phyloP scores from a whole-genome alignment of 2,888 invertebrate genomes.

The Chymomyza fuscimana region DNA sequence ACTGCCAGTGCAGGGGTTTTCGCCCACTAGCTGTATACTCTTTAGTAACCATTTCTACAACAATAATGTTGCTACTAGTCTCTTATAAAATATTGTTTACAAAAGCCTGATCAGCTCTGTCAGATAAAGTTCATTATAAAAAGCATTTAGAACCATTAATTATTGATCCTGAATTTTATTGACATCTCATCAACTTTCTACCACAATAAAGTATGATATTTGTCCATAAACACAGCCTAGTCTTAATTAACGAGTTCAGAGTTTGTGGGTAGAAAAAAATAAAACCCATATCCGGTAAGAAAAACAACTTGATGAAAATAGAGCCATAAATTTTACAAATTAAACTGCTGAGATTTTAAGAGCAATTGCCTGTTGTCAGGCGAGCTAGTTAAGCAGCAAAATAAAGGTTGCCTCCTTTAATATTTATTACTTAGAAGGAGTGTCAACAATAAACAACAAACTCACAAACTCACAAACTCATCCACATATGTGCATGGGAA shows the following conservation, averaged over 20 bases:
- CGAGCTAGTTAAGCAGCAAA: conserved; percentile 1
- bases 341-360: background rate
- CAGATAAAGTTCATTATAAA: too few species aligned
- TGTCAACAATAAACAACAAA: conserved; percentile 31
- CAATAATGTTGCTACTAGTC: too few species aligned
- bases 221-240: background rate
- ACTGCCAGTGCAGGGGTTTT: too few species aligned
- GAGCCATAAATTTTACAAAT: background rate
- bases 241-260: background rate
- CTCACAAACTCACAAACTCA: conserved; percentile 1
- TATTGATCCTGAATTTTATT: background rate
- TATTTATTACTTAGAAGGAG: conserved; percentile 64
- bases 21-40: too few species aligned
- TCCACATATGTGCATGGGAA: background rate
- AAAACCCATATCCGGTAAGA: background rate
- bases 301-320: background rate
- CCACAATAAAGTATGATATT: background rate
- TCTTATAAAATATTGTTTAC: too few species aligned
- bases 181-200: background rate
- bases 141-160: too few species aligned
- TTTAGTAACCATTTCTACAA: too few species aligned
- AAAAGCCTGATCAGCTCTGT: too few species aligned
- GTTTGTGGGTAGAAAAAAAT: background rate
- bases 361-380: background rate
- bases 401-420: conserved; percentile 50